Percentiles rank a stretch among this genome's conserved stretches.
phyloP scores from a whole-genome alignment of 2,113 vertebrate species.

The Oriolus oriolus region DNA sequence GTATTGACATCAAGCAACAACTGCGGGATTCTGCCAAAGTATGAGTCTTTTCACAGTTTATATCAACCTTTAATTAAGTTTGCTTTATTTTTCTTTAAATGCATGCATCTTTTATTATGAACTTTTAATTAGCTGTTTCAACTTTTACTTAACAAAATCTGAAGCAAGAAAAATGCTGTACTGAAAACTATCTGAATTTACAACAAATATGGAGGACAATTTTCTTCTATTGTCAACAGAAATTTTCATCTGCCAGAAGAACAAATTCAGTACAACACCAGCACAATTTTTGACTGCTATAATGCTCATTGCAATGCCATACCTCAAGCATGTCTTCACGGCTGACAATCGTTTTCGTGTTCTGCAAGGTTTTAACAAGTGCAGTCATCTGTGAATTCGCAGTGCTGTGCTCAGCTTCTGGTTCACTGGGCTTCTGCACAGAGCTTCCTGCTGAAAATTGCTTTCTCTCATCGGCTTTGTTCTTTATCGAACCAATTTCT shows the following conservation, averaged over 20 bases:
- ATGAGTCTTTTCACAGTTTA: background rate
- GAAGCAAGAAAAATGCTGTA: background rate
- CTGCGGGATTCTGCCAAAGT: background rate
- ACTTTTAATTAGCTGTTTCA: background rate
- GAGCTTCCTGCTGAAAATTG: conserved; percentile 65
- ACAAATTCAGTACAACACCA: background rate
- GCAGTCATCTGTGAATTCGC: conserved; percentile 73
- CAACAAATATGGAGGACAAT: background rate
- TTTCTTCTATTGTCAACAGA: background rate
- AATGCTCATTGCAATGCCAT: background rate
- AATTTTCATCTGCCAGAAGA: background rate
- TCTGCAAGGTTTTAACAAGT: conserved; percentile 77
- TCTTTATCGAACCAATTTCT: conserved; percentile 78
- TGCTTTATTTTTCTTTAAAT: background rate
- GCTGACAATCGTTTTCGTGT: conserved; percentile 71
- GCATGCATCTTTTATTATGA: background rate
- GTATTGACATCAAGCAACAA: background rate
- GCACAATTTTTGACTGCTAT: background rate
- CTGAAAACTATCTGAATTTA: background rate
- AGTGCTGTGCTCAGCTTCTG: conserved; percentile 72
- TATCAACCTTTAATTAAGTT: background rate
- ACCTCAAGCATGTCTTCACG: conserved; percentile 91
- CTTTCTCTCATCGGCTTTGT: conserved; percentile 76
- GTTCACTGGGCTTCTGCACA: conserved; percentile 65
- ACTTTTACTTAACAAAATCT: background rate